A percentile compares a stretch with the other conserved stretches of the same genome.
Evolutionary conservation across 2,888 invertebrate genomes (phyloP).

Genomic region (Apodemia duryi): DNA sequence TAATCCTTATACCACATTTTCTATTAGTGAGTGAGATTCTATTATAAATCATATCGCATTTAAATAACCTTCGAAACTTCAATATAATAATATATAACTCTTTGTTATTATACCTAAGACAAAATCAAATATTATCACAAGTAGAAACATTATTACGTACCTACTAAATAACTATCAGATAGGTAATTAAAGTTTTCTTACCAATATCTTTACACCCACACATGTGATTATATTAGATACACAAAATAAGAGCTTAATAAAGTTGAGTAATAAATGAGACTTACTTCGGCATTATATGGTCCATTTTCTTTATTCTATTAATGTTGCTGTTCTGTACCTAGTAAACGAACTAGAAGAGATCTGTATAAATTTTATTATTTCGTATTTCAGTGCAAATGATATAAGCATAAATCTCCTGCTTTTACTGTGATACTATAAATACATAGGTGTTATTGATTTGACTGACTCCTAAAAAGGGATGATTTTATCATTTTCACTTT

Average conservation of each 20-base stretch:
- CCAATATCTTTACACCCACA: not conserved
- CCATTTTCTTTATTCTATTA: not conserved
- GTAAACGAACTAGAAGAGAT: not conserved
- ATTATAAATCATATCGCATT: too few relatives aligned
- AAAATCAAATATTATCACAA: too few relatives aligned
- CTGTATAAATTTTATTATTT: not conserved
- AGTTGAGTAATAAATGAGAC: not conserved
- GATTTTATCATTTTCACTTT: too few relatives aligned
- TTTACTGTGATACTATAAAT: not conserved
- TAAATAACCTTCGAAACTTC: too few relatives aligned
- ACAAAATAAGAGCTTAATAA: not conserved
- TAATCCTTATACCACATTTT: too few relatives aligned
- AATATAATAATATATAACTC: too few relatives aligned
- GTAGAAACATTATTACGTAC: too few relatives aligned
- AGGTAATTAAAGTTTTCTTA: not conserved
- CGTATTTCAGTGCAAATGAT: not conserved
- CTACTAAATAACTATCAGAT: not conserved
- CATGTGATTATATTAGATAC: not conserved
- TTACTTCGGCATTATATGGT: not conserved
- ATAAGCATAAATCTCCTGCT: not conserved
- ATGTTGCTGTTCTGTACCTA: not conserved
- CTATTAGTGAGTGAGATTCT: too few relatives aligned
- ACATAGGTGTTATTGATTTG: not conserved
- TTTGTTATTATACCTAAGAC: too few relatives aligned
- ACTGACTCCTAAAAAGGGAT: not conserved